Base-by-base conservation (phyloP, 2,888 invertebrate species). In the Apoda limacodes region DNA sequence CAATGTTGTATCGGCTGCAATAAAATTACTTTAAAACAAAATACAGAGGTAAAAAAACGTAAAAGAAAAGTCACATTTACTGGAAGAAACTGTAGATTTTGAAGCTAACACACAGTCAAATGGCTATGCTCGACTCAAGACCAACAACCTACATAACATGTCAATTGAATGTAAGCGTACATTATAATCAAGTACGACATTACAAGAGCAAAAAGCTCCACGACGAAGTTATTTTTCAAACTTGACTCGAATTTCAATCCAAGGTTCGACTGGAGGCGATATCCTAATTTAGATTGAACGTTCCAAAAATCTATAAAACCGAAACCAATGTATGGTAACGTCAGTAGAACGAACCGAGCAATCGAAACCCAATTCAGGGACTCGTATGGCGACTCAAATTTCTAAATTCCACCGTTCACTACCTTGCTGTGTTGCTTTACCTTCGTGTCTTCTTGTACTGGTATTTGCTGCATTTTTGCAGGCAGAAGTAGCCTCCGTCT, bases 391-490 rank as follows among this genome's bases (percentile, higher is more conserved):
- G 80, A 67, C 78, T 70, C 66, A 63, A 63, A 66, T 52, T 63
- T 64, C 53, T 66, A 75, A 67, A 48, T 62, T 54, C 43, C 54
- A 65, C 59, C 60, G 70, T 68, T 62, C 74, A 78, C 71, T 68
- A 68, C 76, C 78, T 70, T 75, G 74, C 80, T 78, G 78, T 65
- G 72, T 75, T 75, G 74, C 74, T 78, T 78, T 76, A 69, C 58
- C 78, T 80, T 78, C 78, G 72, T 72, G 63, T 67, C 72, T 80
- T 74, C 66, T 80, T 50, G 66, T 66, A 65, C 60, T 78, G 53
- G 62, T 66, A 51, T 66, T 58, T 64, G 57, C 64, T 48, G 50
- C 63, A 51, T 57, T 65, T 52, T 52, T 62, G 43, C 66, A 61
- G 50, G 52, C 60, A 42, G 50, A 56, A 42, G 54, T 53, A 44